Percentiles rank a stretch among this genome's conserved stretches.
These are phyloP conservation scores for Dioctria rufipes DNA, from an alignment of 2,888 invertebrate genomes.

Conservation along the genomic window DNA sequence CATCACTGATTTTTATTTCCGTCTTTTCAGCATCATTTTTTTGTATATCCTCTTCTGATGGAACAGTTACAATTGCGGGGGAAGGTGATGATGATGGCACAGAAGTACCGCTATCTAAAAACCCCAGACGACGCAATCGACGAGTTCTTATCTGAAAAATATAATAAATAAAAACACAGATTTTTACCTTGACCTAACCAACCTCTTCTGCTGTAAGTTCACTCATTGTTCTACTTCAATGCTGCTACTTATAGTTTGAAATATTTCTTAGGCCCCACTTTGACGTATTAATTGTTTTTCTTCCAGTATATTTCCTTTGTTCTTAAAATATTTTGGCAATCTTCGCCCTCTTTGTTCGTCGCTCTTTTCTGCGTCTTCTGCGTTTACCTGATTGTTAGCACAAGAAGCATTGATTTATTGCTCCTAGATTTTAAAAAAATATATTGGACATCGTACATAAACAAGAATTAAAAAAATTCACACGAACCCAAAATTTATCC, in stretches of 20 bases:
- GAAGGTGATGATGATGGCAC: constrained; percentile 16
- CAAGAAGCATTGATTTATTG: background rate
- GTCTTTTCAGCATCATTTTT: background rate
- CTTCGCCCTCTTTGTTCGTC: constrained; percentile 31
- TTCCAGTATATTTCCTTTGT: constrained; percentile 34
- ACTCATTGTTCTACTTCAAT: constrained; percentile 75
- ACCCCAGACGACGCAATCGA: constrained; percentile 58
- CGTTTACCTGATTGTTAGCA: background rate
- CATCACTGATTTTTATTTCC: background rate
- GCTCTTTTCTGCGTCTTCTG: constrained; percentile 9
- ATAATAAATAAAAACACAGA: constrained; percentile 16
- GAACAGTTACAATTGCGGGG: background rate
- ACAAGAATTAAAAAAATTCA: background rate
- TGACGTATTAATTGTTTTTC: constrained; percentile 22
- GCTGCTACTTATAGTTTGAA: constrained; percentile 9
- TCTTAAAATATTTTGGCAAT: constrained; percentile 48
- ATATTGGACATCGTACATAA: background rate
- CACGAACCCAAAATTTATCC: constrained; percentile 2
- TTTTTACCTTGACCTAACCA: constrained; percentile 69
- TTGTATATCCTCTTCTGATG: background rate
- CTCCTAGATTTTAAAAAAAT: background rate
- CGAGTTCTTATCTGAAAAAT: constrained; percentile 59
- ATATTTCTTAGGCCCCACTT: constrained; percentile 25
- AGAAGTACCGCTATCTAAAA: constrained; percentile 36
- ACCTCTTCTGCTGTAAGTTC: constrained; percentile 93